These are phyloP conservation scores for Caretta caretta DNA, from an alignment of 2,113 vertebrate genomes.

Conservation along the genomic window DNA sequence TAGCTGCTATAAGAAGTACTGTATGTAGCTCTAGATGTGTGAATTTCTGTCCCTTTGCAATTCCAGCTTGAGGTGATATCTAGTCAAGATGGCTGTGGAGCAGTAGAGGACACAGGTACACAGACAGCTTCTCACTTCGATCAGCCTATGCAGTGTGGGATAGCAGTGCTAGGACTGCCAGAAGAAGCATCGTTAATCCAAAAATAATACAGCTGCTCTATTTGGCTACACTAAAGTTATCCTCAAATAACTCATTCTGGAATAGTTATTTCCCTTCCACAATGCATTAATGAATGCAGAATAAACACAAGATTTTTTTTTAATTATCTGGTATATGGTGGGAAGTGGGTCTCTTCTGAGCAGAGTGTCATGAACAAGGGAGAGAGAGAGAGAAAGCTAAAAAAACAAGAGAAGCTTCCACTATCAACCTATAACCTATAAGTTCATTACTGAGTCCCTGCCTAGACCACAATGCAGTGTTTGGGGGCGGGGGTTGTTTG, in stretches of 20 bases:
- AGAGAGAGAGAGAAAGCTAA: background rate
- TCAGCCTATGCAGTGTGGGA: background rate
- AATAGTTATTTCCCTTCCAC: background rate
- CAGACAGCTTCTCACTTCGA: rapidly evolving
- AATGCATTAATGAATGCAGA: background rate
- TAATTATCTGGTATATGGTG: background rate
- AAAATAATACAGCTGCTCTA: background rate
- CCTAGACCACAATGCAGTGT: constrained; percentile 17
- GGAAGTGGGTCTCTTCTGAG: background rate
- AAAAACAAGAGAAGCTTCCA: background rate
- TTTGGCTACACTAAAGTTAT: background rate
- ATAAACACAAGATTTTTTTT: background rate
- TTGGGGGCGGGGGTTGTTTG: background rate
- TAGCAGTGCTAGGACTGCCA: background rate
- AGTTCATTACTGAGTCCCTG: background rate
- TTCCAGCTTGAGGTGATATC: background rate
- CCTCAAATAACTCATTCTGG: background rate
- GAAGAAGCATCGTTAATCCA: background rate
- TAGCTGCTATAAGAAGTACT: background rate
- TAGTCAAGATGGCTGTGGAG: background rate
- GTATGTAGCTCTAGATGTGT: background rate
- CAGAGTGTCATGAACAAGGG: background rate
- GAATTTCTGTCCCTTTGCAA: background rate
- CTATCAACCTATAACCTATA: background rate
- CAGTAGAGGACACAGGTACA: background rate